Conservation (phyloP, 2,113 vertebrate genomes). For the Otocyon megalotis region DNA sequence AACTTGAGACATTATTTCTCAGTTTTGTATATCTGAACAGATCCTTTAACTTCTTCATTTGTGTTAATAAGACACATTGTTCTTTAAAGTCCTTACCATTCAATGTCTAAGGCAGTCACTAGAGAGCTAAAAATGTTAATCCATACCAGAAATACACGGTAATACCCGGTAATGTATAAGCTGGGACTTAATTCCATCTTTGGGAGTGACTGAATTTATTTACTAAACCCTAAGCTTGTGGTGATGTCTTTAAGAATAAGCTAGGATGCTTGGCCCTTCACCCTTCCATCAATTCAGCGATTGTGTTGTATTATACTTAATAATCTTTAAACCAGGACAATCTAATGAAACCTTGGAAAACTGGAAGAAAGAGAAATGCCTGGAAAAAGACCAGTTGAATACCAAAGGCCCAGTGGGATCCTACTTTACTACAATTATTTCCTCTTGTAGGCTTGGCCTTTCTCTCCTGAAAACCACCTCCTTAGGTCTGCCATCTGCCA, state of each 20-base stretch:
- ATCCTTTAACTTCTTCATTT: neutral
- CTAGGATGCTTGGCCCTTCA: neutral
- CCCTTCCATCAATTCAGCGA: neutral
- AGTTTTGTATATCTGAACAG: conserved; percentile 34
- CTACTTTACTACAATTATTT: conserved; percentile 45
- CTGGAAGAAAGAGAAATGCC: conserved; percentile 43
- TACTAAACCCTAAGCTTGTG: neutral
- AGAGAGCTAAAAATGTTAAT: neutral
- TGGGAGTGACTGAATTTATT: conserved; percentile 7
- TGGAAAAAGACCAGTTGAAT: conserved; percentile 51
- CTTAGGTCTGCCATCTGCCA: conserved; percentile 27
- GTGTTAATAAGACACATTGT: neutral
- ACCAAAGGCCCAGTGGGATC: conserved; percentile 26
- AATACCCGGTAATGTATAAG: neutral
- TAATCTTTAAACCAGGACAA: conserved; percentile 46
- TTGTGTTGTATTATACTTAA: conserved; percentile 55
- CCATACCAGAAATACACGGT: neutral
- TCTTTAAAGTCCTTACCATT: neutral
- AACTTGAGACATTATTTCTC: neutral
- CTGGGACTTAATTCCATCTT: conserved; percentile 18
- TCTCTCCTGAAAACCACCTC: conserved; percentile 55
- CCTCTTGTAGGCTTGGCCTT: conserved; percentile 55
- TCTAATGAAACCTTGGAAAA: conserved; percentile 53
- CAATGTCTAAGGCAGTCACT: neutral
- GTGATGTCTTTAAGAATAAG: neutral